These are phyloP conservation scores for Eurystomus glaucurus DNA, from an alignment of 2,797 vertebrate genomes.

Conservation along the genomic window DNA sequence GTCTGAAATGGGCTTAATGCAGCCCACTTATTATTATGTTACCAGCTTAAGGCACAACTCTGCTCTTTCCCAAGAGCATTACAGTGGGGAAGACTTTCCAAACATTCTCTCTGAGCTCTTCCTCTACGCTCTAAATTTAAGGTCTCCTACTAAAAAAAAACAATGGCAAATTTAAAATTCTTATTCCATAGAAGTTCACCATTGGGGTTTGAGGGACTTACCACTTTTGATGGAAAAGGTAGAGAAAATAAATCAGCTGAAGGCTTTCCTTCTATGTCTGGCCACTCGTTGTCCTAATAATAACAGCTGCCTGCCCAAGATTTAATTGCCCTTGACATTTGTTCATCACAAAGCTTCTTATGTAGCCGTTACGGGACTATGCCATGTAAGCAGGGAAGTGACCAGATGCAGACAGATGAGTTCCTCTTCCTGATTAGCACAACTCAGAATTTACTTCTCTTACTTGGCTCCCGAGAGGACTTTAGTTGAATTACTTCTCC, in stretches of 20 bases:
- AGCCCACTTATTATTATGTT: slow-evolving; percentile 55
- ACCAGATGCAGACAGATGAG: slow-evolving; percentile 37
- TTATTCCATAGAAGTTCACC: neutral
- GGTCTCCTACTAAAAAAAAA: slow-evolving; percentile 17
- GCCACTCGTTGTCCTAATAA: slow-evolving; percentile 69
- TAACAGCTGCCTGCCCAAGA: slow-evolving; percentile 71
- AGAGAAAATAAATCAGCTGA: slow-evolving; percentile 38
- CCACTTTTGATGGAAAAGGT: slow-evolving; percentile 19
- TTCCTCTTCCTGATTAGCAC: slow-evolving; percentile 61
- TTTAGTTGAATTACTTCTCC: slow-evolving; percentile 34
- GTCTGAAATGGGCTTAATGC: slow-evolving; percentile 64
- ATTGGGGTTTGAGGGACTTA: neutral
- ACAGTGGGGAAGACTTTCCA: slow-evolving; percentile 32
- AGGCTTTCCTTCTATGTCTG: slow-evolving; percentile 45
- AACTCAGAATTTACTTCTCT: slow-evolving; percentile 37
- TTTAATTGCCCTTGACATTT: slow-evolving; percentile 74
- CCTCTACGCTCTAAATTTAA: slow-evolving; percentile 58
- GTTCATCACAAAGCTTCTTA: slow-evolving; percentile 76
- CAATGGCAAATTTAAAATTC: slow-evolving; percentile 27
- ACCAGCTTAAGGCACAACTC: slow-evolving; percentile 47
- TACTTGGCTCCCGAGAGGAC: neutral
- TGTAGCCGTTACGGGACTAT: slow-evolving; percentile 20
- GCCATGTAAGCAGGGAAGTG: slow-evolving; percentile 58
- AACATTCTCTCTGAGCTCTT: slow-evolving; percentile 6
- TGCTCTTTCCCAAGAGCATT: slow-evolving; percentile 41